Conservation (phyloP, 2,113 vertebrate genomes). For the Rattus norvegicus region DNA sequence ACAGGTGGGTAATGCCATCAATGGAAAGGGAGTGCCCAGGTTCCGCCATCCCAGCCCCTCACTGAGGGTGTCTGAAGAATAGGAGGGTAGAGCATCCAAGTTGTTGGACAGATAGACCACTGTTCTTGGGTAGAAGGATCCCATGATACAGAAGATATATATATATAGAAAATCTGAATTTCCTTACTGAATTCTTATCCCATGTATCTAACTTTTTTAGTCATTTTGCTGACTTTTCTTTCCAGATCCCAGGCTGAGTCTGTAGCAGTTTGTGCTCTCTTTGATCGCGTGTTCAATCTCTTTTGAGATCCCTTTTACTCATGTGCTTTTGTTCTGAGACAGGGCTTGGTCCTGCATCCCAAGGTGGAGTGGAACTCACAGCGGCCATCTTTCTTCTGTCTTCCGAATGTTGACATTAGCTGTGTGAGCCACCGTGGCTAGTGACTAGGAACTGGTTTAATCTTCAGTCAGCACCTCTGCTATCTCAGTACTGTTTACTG, state of each 20-base stretch:
- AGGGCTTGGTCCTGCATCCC: not conserved
- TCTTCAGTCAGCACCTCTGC: not conserved
- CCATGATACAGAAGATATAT: too few relatives aligned
- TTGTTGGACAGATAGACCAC: too few relatives aligned
- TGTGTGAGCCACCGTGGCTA: not conserved
- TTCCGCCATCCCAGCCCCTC: too few relatives aligned
- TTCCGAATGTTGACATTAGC: not conserved
- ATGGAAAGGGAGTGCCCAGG: too few relatives aligned
- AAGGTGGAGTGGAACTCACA: not conserved
- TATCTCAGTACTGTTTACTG: not conserved
- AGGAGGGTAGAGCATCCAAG: too few relatives aligned
- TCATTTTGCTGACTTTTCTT: not conserved
- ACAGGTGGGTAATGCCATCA: too few relatives aligned
- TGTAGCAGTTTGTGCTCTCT: not conserved
- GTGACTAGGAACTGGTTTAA: too few relatives aligned
- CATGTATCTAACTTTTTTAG: not conserved
- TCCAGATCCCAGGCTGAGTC: not conserved
- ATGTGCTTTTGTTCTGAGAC: not conserved
- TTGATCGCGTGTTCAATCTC: not conserved
- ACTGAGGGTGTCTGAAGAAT: too few relatives aligned
- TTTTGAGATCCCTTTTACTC: not conserved
- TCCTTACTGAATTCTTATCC: not conserved
- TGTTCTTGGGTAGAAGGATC: too few relatives aligned
- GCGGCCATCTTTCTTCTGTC: not conserved
- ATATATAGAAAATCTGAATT: not conserved